Evolutionary conservation across 2,113 vertebrate species (phyloP).

Genomic region (Nothocercus nigrocapillus): DNA sequence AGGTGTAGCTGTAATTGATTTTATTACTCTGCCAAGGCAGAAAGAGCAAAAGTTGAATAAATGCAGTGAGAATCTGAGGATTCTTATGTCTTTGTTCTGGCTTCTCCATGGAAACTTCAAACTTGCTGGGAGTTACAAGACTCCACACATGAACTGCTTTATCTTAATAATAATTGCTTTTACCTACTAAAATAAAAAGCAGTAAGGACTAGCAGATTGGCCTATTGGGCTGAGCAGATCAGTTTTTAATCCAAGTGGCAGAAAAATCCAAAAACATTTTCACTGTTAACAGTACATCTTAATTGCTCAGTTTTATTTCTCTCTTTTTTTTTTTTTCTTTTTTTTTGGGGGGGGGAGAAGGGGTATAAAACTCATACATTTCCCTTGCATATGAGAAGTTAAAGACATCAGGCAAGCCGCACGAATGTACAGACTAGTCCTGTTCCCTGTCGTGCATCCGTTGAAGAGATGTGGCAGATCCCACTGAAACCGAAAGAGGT

Average conservation of each 20-base stretch:
- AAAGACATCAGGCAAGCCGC: neutral
- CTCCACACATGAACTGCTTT: neutral
- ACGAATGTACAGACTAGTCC: neutral
- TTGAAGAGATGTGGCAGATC: neutral
- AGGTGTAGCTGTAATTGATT: constrained; percentile 10
- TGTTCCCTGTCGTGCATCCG: neutral
- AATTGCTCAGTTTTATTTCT: neutral
- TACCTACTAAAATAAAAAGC: neutral
- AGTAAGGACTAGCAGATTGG: neutral
- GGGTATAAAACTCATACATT: neutral
- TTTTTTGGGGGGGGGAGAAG: too few species aligned
- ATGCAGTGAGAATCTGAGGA: neutral
- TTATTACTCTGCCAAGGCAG: constrained; percentile 15
- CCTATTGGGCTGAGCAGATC: neutral
- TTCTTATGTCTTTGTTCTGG: neutral
- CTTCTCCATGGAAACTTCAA: neutral
- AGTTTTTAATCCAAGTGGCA: neutral
- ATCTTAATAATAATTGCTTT: neutral
- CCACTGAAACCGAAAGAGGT: neutral
- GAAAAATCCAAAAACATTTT: neutral
- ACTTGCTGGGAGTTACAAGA: neutral
- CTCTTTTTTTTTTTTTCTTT: neutral
- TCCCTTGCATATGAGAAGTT: neutral
- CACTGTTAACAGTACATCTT: neutral
- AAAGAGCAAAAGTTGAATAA: constrained; percentile 14